A percentile compares a stretch with the other conserved stretches of the same genome.
Evolutionary conservation across 2,888 invertebrate genomes (phyloP).

Genomic region (Mythimna impura): DNA sequence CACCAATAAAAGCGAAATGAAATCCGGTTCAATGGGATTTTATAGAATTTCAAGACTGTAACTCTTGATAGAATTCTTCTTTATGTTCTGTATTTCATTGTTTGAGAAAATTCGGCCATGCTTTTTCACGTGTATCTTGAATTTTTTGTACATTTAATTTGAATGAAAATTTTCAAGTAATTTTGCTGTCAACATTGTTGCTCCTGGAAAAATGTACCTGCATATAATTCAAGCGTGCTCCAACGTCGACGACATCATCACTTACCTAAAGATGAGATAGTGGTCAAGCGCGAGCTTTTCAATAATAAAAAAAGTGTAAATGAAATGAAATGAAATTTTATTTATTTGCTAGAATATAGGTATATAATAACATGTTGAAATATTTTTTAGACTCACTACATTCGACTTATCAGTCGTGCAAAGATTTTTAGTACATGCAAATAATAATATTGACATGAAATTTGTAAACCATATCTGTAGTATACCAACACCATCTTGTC

Average conservation of each 20-base stretch:
- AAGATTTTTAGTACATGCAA: too few species aligned
- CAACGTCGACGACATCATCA: too few species aligned
- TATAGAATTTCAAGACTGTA: constrained; percentile 63
- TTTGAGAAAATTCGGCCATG: constrained; percentile 36
- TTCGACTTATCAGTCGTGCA: too few species aligned
- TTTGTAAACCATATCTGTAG: too few species aligned
- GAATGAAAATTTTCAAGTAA: not conserved
- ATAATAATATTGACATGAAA: too few species aligned
- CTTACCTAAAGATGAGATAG: not conserved
- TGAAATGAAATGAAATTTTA: too few species aligned
- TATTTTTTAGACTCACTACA: too few species aligned
- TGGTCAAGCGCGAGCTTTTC: not conserved
- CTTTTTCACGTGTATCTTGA: constrained; percentile 4
- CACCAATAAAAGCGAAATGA: constrained; percentile 66
- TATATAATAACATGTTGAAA: too few species aligned
- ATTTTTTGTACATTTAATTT: constrained; percentile 2
- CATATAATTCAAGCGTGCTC: not conserved
- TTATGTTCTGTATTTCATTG: constrained; percentile 53
- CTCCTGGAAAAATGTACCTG: not conserved
- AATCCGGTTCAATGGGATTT: constrained; percentile 62
- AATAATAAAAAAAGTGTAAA: not conserved
- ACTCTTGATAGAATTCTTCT: constrained; percentile 63
- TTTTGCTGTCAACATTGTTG: not conserved
- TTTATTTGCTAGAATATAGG: too few species aligned
- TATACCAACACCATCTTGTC: not conserved